Evolutionary conservation across 2,113 vertebrate species (phyloP), one percentile per base, ranked within the genome.

Genomic region (Antidorcas marsupialis): DNA sequence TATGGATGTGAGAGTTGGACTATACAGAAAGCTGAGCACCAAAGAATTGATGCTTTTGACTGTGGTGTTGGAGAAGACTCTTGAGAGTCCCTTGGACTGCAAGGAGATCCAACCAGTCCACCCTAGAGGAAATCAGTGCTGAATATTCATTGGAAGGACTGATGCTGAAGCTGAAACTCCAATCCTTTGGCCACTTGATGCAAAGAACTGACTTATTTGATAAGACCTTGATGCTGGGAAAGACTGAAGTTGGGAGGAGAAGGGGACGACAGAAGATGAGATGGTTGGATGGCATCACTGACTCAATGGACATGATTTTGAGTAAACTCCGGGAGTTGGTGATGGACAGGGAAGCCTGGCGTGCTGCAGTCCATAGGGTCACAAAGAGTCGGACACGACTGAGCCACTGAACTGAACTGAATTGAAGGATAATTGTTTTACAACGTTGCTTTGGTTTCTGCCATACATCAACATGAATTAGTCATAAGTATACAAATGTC

Each of bases 371-470:
- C 67, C n/a, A 71, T 71, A 19, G 5, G 2, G 17, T 39, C 67
- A 23, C 67, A 39, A 21, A 36, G 19, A 71, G 67, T 39, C 10
- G 0, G 67, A 39, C n/a, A 71, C 2, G 0, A 39, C 5, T 12
- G 67, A 71, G n/a, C 19, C 1, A 71, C n/a, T 71, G 64, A 71
- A n/a, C 64, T 67, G 19, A 71, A 23, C n/a, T 71, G 67, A 71
- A 43, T 27, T 76, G 71, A 76, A 76, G 6, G 23, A 76, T 27
- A 43, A 7, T 76, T 27, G 21, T 5, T 76, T 76, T 43, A 39
- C 71, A 76, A 27, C 12, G 4, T 43, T 76, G 36, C 71, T 76
- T 76, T 43, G 36, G 71, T 76, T 39, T 43, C 36, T 76, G 71
- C 71, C 36, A 43, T 76, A 76, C 23, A 76, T 43, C 36, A 27